Evolutionary conservation across 2,113 vertebrate genomes (phyloP), one percentile per base, ranked within the genome.

Genomic region (Lanius ludovicianus): DNA sequence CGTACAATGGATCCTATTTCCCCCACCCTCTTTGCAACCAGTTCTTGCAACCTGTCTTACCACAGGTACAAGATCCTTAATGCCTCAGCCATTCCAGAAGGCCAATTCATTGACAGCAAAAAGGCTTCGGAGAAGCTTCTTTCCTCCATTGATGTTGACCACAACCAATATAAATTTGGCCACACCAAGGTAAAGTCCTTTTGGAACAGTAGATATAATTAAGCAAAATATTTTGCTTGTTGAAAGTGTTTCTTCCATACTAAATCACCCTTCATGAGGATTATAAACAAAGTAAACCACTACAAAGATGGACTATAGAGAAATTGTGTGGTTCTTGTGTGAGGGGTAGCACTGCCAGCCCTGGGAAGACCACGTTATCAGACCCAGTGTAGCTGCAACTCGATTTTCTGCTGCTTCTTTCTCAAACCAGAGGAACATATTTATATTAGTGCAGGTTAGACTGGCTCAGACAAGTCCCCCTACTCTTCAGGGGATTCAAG

Each of bases 51-150:
- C 21, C 24, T 93, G 3, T 75, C 69, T 85, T 89, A 52, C 65
- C 56, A 63, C 94, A 99, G 98, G 80, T 99, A 99, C 96, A 98
- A 98, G 93, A 98, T 99, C 49, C 98, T 99, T 13, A 99, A 98
- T 24, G 98, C 98, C 84, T 98, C 98, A 25, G 98, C 98, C 46
- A 98, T 99, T 74, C 99, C 98, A 6, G 98, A 99, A 76, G 98
- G 98, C 3, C 98, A 98, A 63, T 98, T 98, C 82, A 98, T 98
- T 47, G 98, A 99, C 59, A 98, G 98, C 91, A 99, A 98, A 97
- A 98, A 98, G 25, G 98, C 98, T 67, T 98, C 97, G 0, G 98
- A 99, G 84, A 99, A 98, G 89, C 98, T 99, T 25, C 97, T 99
- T n/a, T 97, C 96, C 70, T 99, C 98, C 8, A 99, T 99, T 12